These are phyloP conservation scores for Orius laevigatus DNA, from an alignment of 1,140 invertebrate species.

Conservation along the genomic window DNA sequence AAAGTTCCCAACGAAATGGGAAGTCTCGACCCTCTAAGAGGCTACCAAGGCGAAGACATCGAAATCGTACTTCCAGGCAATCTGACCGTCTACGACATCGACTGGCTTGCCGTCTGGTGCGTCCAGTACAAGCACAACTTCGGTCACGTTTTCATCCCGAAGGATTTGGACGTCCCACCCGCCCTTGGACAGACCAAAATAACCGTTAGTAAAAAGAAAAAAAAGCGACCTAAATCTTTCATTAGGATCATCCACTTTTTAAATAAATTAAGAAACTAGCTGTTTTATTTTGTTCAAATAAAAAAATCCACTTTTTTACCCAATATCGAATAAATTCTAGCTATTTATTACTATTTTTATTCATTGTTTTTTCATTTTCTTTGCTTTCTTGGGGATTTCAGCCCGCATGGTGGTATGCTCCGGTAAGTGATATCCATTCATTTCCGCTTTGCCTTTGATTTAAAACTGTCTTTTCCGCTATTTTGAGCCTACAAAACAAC, in stretches of 20 bases:
- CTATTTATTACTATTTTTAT: slow-evolving; percentile 1
- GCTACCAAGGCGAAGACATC: slow-evolving; percentile 80
- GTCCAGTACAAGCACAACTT: slow-evolving; percentile 75
- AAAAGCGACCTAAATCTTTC: slow-evolving; percentile 4
- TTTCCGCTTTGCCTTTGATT: slow-evolving; percentile 1
- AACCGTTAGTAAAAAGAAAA: slow-evolving; percentile 41
- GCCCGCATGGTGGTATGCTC: slow-evolving; percentile 79
- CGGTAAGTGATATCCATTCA: slow-evolving; percentile 47
- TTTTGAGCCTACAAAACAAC: too few relatives aligned
- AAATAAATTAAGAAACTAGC: neutral
- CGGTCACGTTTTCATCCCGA: slow-evolving; percentile 74
- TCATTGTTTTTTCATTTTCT: neutral
- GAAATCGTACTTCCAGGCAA: slow-evolving; percentile 71
- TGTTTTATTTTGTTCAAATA: neutral
- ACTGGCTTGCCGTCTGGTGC: slow-evolving; percentile 84
- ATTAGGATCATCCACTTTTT: neutral
- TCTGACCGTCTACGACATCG: slow-evolving; percentile 76
- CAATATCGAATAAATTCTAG: neutral
- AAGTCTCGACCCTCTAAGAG: slow-evolving; percentile 53
- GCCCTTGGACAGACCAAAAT: slow-evolving; percentile 76
- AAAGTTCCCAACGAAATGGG: slow-evolving; percentile 82
- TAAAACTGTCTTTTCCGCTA: neutral
- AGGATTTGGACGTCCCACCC: slow-evolving; percentile 75
- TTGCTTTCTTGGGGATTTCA: slow-evolving; percentile 24
- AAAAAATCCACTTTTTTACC: too few relatives aligned